Base-by-base conservation (phyloP, 2,113 vertebrate genomes). In the Psilopsiagon aymara region DNA sequence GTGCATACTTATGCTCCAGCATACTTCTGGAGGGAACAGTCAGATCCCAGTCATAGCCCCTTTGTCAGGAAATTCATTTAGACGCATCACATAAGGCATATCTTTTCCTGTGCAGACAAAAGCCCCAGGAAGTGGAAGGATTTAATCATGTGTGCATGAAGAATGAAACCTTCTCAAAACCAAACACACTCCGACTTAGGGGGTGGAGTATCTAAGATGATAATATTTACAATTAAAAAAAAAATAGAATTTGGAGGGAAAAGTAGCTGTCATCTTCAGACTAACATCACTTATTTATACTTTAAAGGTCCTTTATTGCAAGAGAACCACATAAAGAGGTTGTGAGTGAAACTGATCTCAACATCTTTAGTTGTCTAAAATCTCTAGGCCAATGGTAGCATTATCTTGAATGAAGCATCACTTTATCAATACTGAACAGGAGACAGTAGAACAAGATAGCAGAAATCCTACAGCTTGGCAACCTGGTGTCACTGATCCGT, bases 101-200 rank as follows among this genome's bases (percentile, higher is more conserved):
- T 63, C 37, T 75, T 83, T 66, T 82, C 47, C 57, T 86, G 37
- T 33, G 47, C 25, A 82, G 68, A 76, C 16, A 67, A 91, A 88
- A 18, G 4, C 10, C 16, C 18, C 55, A n/a, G 33, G 10, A 37
- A 83, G 20, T n/a, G 7, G 46, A 81, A 84, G 18, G 16, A 52
- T 11, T 71, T 70, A 75, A 55, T 28, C 18, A 35, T 10, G 29
- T 39, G 9, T 39, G 20, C 1, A 0, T 60, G n/a, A 78, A 64
- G 31, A 27, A 62, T 15, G 33, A 86, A 27, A 20, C 4, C 6
- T 67, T 90, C 63, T 76, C 13, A 55, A 80, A 52, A 10, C n/a
- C 9, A 23, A 71, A 23, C 14, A 73, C 0, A 0, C 1, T 71
- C 9, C 37, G 46, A 75, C 55, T 3, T 59, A 59, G 2, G 16